These are phyloP conservation scores for Dasypus novemcinctus DNA, from an alignment of 2,113 vertebrate species.

Conservation along the genomic window DNA sequence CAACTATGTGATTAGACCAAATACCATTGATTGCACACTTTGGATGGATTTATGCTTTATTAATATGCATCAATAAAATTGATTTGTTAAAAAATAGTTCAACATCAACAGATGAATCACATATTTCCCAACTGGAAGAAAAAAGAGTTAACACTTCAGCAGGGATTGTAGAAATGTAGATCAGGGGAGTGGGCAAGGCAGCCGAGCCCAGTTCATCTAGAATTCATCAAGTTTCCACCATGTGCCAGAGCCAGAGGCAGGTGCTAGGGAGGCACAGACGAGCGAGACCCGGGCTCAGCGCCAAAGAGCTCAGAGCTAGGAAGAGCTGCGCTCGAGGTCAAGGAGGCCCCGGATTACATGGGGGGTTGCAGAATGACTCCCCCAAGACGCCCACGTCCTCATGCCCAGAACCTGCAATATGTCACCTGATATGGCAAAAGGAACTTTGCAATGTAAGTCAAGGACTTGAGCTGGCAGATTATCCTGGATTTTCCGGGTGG, in stretches of 20 bases:
- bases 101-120: too few species aligned
- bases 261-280: not conserved
- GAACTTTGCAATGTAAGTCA: not conserved
- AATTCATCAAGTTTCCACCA: not conserved
- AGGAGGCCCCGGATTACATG: not conserved
- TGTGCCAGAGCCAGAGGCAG: not conserved
- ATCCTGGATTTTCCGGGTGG: not conserved
- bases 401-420: too few species aligned
- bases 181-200: fast-evolving
- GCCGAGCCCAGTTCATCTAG: not conserved
- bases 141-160: not conserved
- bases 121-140: too few species aligned
- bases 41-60: too few species aligned
- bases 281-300: fast-evolving
- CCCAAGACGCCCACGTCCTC: not conserved
- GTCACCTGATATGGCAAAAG: not conserved
- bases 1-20: too few species aligned
- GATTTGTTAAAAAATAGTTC: too few species aligned
- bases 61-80: too few species aligned
- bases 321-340: not conserved
- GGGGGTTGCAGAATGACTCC: fast-evolving
- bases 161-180: not conserved
- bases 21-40: too few species aligned
- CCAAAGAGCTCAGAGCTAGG: fast-evolving
- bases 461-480: not conserved